These are phyloP conservation scores for Nomada ferruginata DNA, from an alignment of 2,888 invertebrate species.

Conservation along the genomic window DNA sequence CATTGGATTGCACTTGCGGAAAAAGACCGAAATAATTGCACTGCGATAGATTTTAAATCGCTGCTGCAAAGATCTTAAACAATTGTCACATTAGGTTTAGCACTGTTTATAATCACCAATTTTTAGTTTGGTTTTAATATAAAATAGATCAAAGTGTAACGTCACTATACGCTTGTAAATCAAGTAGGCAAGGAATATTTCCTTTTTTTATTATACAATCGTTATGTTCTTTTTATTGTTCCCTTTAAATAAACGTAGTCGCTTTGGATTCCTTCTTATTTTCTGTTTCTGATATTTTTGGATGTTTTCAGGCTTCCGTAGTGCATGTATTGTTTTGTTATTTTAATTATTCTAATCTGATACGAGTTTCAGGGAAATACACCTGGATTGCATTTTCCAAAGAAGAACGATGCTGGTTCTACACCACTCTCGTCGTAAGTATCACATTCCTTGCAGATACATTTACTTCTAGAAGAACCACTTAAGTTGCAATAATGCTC, in stretches of 20 bases:
- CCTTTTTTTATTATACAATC: neutral
- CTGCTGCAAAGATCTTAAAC: neutral
- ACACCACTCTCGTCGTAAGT: conserved; percentile 60
- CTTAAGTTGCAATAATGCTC: neutral
- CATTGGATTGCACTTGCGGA: neutral
- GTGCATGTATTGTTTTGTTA: conserved; percentile 67
- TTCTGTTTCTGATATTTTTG: conserved; percentile 40
- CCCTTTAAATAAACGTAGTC: conserved; percentile 5
- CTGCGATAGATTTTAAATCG: neutral
- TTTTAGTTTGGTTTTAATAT: neutral
- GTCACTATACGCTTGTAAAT: conserved; percentile 9
- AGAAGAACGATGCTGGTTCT: conserved; percentile 49
- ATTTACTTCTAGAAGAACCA: neutral
- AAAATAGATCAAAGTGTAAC: neutral
- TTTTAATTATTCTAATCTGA: conserved; percentile 73
- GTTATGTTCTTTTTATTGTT: neutral
- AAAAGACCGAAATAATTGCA: neutral
- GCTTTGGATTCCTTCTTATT: conserved; percentile 28
- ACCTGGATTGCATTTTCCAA: conserved; percentile 66
- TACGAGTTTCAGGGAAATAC: conserved; percentile 78
- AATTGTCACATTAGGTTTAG: neutral
- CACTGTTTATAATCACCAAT: neutral
- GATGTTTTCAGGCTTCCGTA: conserved; percentile 67
- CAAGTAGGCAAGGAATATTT: neutral
- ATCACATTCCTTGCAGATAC: neutral